A percentile compares a stretch with the other conserved stretches of the same genome.
Evolutionary conservation across 2,113 vertebrate genomes (phyloP).

Genomic region (Trogon melanurus): DNA sequence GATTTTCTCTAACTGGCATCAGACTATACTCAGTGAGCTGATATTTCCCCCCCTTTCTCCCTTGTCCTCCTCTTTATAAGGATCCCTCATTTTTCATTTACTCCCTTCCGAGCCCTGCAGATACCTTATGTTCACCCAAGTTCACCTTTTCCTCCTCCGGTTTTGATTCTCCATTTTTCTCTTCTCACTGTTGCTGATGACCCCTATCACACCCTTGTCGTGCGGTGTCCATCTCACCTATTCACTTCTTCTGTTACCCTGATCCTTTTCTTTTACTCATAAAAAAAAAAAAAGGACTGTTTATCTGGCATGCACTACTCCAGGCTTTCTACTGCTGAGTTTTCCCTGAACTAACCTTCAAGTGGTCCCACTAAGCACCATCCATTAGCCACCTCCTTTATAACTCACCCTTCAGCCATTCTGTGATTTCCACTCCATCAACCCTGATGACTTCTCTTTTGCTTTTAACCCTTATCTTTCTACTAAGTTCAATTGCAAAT

Average conservation of each 20-base stretch:
- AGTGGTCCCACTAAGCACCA: background rate
- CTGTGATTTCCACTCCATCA: background rate
- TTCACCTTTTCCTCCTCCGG: background rate
- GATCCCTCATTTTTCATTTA: background rate
- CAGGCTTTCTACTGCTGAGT: background rate
- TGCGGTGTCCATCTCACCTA: background rate
- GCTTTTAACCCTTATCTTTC: background rate
- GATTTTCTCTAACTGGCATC: background rate
- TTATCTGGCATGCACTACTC: background rate
- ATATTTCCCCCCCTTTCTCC: background rate
- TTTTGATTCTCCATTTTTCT: slow-evolving; percentile 15
- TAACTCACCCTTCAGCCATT: background rate
- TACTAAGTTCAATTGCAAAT: background rate
- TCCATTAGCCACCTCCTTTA: background rate
- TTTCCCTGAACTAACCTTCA: background rate
- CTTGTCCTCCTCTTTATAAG: background rate
- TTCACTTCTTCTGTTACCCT: background rate
- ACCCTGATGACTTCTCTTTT: background rate
- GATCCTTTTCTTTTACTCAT: background rate
- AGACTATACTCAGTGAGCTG: background rate
- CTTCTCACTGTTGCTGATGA: background rate
- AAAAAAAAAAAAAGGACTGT: background rate
- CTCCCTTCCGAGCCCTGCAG: background rate
- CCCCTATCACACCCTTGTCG: background rate
- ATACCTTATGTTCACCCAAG: background rate